Percentiles rank a stretch among this genome's conserved stretches.
phyloP scores from a whole-genome alignment of 2,113 vertebrate species.

The Heterotilapia buettikoferi region DNA sequence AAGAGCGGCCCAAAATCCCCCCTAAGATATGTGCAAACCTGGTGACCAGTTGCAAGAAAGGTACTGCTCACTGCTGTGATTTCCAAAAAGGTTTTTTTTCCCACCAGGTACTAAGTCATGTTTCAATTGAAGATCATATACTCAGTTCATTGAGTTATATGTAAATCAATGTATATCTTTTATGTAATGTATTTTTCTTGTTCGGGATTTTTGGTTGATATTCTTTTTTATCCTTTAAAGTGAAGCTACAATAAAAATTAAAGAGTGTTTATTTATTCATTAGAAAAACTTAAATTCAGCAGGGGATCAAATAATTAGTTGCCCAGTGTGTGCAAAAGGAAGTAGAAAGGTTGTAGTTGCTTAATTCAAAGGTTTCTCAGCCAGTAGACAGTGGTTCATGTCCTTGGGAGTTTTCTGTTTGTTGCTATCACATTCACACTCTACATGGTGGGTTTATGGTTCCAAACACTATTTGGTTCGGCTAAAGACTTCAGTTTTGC shows the following conservation, averaged over 20 bases:
- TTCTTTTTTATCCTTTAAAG: too few species aligned
- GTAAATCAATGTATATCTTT: not conserved
- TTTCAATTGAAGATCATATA: not conserved
- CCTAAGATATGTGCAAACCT: not conserved
- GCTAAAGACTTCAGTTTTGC: not conserved
- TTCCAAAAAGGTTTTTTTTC: rapidly evolving
- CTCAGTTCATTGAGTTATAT: not conserved
- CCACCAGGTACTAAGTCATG: not conserved
- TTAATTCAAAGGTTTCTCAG: not conserved
- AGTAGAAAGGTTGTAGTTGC: not conserved
- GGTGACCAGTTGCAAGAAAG: rapidly evolving
- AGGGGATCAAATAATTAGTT: too few species aligned
- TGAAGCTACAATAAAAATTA: too few species aligned
- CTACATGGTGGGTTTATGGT: not conserved
- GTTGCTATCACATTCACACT: not conserved
- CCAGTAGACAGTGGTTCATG: not conserved
- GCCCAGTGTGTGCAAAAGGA: not conserved
- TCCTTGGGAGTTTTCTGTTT: not conserved
- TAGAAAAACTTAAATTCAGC: too few species aligned
- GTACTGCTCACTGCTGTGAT: not conserved
- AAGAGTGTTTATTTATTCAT: too few species aligned
- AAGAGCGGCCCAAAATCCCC: not conserved
- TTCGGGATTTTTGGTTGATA: not conserved
- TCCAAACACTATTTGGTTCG: not conserved
- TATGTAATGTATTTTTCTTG: not conserved